Base-by-base conservation (phyloP, 2,888 invertebrate genomes). In the Choristoneura rosaceana region DNA sequence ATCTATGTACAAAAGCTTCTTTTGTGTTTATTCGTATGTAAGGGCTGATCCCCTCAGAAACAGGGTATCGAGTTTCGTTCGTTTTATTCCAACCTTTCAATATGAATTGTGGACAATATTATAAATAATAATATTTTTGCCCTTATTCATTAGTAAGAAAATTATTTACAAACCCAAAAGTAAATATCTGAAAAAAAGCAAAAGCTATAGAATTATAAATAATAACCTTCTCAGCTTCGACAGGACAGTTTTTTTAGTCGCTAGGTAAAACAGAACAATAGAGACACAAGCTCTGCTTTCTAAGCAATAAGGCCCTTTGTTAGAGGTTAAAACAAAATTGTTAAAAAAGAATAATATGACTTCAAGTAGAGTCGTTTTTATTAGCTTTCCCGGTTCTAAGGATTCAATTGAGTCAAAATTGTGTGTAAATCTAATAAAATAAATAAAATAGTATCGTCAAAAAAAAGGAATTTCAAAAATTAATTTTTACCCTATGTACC, bases 31-130 rank as follows among this genome's bases (percentile, higher is more conserved):
- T 75, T 78, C 38, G 73, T 73, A 77, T 78, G 76, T 70, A 70
- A 80, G 81, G 81, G 80, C 76, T 75, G 71, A 74, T 79, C 79
- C 84, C 82, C 82, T 83, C 79, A 79, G 78, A 80, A 84, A 89
- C 90, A 90, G 90, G 90, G 90, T 91, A 90, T 87, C 81, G 80
- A 77, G 67, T 85, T 86, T 82, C 74, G 75, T 87, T 84, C 70
- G 50, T 78, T 79, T 81, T 76, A 69, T 71, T 78, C 17, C 74
- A 73, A 78, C 78, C 75, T 70, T 84, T 89, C 79, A 80, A 83
- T 47, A 85, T 84, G 81, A 86, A 87, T 82, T 87, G 86, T 86
- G 82, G 90, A 90, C 90, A 91, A 91, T 91, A 91, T 90, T 86
- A 82, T 84, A 82, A 83, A 81, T 74, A 69, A 65, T 55, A 60